A percentile compares a stretch with the other conserved stretches of the same genome.
Evolutionary conservation across 2,797 vertebrate genomes (phyloP).

Genomic region (Epinephelus coioides): DNA sequence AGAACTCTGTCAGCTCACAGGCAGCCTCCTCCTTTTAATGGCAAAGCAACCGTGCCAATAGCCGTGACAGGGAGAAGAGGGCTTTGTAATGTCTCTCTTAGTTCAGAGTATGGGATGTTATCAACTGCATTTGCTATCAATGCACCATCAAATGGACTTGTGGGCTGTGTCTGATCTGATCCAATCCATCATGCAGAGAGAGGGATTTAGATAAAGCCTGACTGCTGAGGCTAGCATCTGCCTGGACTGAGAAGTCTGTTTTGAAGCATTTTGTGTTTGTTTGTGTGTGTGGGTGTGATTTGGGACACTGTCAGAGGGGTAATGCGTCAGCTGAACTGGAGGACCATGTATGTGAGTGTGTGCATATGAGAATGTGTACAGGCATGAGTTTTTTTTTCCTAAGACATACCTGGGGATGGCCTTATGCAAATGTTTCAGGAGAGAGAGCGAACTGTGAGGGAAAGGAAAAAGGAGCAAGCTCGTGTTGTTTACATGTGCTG

Average conservation of each 20-base stretch:
- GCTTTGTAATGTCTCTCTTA: constrained; percentile 51
- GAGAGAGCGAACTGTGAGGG: background rate
- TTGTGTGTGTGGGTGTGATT: constrained; percentile 48
- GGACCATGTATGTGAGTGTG: background rate
- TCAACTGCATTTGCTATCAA: constrained; percentile 65
- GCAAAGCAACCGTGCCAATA: constrained; percentile 55
- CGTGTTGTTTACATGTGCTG: constrained; percentile 7
- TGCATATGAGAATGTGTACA: constrained; percentile 13
- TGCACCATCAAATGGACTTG: constrained; percentile 66
- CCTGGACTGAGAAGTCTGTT: constrained; percentile 41
- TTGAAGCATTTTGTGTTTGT: constrained; percentile 48
- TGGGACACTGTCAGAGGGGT: constrained; percentile 31
- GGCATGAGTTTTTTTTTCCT: constrained; percentile 8
- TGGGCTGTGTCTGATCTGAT: constrained; percentile 67
- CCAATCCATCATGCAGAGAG: constrained; percentile 64
- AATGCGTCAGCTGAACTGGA: constrained; percentile 29
- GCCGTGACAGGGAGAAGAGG: constrained; percentile 25
- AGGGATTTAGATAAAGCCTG: constrained; percentile 69
- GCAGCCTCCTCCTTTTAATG: constrained; percentile 31
- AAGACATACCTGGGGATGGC: background rate
- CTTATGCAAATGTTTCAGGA: constrained; percentile 30
- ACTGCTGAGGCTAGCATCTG: constrained; percentile 51
- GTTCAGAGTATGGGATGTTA: constrained; percentile 48
- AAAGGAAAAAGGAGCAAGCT: background rate
- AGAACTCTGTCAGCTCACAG: constrained; percentile 43